A percentile compares a stretch with the other conserved stretches of the same genome.
Conservation (phyloP, 1,140 invertebrate species). For the Sitodiplosis mosellana region DNA sequence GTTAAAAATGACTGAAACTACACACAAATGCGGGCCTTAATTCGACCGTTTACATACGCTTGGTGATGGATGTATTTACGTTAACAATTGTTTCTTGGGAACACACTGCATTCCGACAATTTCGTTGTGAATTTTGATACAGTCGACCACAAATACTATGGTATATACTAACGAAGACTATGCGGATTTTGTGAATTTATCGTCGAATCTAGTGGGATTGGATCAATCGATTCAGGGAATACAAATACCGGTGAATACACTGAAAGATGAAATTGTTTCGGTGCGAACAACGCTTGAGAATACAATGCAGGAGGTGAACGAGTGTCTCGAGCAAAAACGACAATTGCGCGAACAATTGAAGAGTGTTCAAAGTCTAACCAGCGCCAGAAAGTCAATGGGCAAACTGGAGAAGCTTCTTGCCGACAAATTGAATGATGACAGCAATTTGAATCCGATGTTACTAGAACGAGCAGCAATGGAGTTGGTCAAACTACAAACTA, state of each 20-base stretch:
- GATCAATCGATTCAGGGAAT: slow-evolving; percentile 71
- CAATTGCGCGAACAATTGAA: slow-evolving; percentile 12
- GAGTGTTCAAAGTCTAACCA: slow-evolving; percentile 17
- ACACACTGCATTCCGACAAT: too few species aligned
- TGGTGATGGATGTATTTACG: too few species aligned
- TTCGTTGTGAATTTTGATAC: too few species aligned
- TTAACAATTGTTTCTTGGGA: too few species aligned
- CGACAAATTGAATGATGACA: slow-evolving; percentile 18
- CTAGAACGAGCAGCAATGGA: slow-evolving; percentile 21
- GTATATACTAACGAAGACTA: slow-evolving; percentile 98
- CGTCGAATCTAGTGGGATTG: slow-evolving; percentile 79
- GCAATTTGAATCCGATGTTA: slow-evolving; percentile 14
- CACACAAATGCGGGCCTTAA: too few species aligned
- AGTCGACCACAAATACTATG: too few species aligned
- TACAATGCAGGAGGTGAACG: slow-evolving; percentile 12
- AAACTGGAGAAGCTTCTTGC: slow-evolving; percentile 15
- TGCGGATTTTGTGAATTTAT: slow-evolving; percentile 90
- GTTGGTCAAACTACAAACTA: too few species aligned
- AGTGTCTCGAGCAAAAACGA: slow-evolving; percentile 15
- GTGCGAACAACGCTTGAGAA: slow-evolving; percentile 20
- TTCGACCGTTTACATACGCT: too few species aligned
- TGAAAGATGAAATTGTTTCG: slow-evolving; percentile 62
- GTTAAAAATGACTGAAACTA: too few species aligned
- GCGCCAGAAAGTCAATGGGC: slow-evolving; percentile 13
- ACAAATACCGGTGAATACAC: slow-evolving; percentile 51